These are phyloP conservation scores for Neuroterus valhalla DNA, from an alignment of 1,140 invertebrate genomes.

Conservation along the genomic window DNA sequence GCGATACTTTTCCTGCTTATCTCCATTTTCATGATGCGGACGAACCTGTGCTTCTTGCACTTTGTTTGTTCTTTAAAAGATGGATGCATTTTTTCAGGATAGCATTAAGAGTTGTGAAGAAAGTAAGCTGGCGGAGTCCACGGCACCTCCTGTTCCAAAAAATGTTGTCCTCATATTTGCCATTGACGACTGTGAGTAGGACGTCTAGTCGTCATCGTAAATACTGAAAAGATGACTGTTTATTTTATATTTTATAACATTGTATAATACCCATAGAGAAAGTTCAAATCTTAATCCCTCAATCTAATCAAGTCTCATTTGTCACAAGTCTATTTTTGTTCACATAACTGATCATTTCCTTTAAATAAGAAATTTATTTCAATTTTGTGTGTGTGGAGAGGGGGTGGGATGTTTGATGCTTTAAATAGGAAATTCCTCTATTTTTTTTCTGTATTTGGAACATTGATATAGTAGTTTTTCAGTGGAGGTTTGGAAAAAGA, in stretches of 20 bases:
- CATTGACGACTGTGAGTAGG: constrained; percentile 26
- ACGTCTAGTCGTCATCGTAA: not conserved
- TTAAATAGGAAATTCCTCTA: too few relatives aligned
- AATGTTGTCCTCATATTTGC: constrained; percentile 25
- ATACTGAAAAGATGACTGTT: not conserved
- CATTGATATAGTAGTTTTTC: too few relatives aligned
- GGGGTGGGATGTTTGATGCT: too few relatives aligned
- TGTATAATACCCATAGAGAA: not conserved
- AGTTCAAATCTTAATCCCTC: too few relatives aligned
- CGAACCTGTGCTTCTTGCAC: not conserved
- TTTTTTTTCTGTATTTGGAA: too few relatives aligned
- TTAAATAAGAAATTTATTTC: too few relatives aligned
- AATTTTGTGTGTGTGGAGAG: too few relatives aligned
- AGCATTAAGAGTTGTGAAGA: constrained; percentile 9
- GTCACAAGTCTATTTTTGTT: too few relatives aligned
- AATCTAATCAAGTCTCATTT: too few relatives aligned
- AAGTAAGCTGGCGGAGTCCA: constrained; percentile 19
- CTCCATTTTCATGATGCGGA: not conserved
- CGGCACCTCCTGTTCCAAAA: constrained; percentile 6
- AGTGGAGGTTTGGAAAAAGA: too few relatives aligned
- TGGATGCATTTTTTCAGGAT: constrained; percentile 31
- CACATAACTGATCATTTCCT: too few relatives aligned
- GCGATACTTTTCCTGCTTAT: not conserved
- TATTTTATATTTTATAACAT: not conserved
- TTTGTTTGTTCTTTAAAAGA: constrained; percentile 7